phyloP scores from a whole-genome alignment of 2,888 invertebrate genomes.

The Pyrochroa serraticornis region DNA sequence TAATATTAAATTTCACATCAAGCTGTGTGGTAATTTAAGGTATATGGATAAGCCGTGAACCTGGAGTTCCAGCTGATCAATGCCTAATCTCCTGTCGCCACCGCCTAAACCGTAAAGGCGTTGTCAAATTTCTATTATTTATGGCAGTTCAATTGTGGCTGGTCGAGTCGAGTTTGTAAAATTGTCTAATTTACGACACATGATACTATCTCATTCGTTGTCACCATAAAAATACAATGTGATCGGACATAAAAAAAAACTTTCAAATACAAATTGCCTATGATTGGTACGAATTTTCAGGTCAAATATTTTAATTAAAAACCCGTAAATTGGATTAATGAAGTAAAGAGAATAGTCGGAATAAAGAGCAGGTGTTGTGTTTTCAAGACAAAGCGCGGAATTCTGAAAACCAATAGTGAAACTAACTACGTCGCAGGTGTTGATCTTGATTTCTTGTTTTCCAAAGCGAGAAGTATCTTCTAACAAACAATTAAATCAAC shows the following conservation, averaged over 20 bases:
- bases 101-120: neutral
- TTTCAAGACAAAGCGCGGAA: slow-evolving; percentile 20
- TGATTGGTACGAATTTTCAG: too few relatives aligned
- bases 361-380: slow-evolving; percentile 18
- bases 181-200: too few relatives aligned
- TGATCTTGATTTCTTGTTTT: slow-evolving; percentile 18
- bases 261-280: too few relatives aligned
- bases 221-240: too few relatives aligned
- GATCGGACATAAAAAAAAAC: too few relatives aligned
- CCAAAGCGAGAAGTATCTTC: slow-evolving; percentile 19
- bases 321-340: too few relatives aligned
- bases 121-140: neutral
- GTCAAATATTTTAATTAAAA: too few relatives aligned
- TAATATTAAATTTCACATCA: slow-evolving; percentile 2
- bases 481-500: slow-evolving; percentile 20
- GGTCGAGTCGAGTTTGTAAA: neutral
- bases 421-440: slow-evolving; percentile 17
- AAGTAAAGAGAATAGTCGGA: too few relatives aligned
- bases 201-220: too few relatives aligned
- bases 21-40: slow-evolving; percentile 9
- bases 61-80: slow-evolving; percentile 1
- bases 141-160: neutral
- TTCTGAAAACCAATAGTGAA: slow-evolving; percentile 25
- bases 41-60: neutral
- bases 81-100: slow-evolving; percentile 4